These are phyloP conservation scores for Eulemur albifrons DNA, from an alignment of 2,797 vertebrate species.

Conservation along the genomic window DNA sequence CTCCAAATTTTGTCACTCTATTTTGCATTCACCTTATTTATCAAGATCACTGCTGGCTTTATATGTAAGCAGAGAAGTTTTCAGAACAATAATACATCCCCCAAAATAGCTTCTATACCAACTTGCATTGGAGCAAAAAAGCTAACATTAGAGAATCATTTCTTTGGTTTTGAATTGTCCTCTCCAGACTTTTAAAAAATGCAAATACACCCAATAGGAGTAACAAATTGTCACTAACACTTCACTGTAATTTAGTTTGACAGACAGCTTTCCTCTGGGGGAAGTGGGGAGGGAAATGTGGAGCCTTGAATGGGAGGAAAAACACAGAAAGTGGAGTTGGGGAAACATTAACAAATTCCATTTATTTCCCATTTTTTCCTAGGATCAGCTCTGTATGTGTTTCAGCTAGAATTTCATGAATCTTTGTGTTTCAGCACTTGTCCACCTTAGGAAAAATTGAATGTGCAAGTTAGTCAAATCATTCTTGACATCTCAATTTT, in stretches of 20 bases:
- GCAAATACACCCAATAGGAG: background rate
- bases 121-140: background rate
- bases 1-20: background rate
- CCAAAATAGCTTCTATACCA: background rate
- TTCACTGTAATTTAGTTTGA: conserved; percentile 1
- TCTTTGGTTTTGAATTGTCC: conserved; percentile 8
- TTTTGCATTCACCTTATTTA: background rate
- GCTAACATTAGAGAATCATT: background rate
- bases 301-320: background rate
- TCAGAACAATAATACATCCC: background rate
- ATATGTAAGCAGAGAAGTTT: background rate
- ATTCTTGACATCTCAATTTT: conserved; percentile 28
- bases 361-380: conserved; percentile 46
- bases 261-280: background rate
- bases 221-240: conserved; percentile 4
- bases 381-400: background rate
- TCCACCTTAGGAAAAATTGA: conserved; percentile 40
- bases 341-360: conserved; percentile 22
- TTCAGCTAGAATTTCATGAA: conserved; percentile 41
- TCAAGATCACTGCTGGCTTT: background rate
- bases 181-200: background rate
- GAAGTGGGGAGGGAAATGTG: background rate
- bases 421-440: conserved; percentile 23
- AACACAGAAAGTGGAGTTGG: background rate
- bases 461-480: background rate